Evolutionary conservation across 2,113 vertebrate species (phyloP).

Genomic region (Mungos mungo): DNA sequence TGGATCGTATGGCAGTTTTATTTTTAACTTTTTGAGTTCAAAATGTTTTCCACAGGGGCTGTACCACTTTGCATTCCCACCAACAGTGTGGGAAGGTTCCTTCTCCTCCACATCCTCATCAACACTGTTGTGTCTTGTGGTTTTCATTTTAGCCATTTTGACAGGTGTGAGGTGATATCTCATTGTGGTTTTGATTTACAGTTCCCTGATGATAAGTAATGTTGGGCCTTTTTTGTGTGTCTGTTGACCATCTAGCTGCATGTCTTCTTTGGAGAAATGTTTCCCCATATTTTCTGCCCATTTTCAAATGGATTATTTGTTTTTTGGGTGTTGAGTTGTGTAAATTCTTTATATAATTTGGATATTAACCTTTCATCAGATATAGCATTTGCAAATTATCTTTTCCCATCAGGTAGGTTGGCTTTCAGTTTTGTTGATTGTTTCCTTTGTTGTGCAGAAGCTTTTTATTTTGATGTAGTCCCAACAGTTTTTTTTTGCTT

Average conservation of each 20-base stretch:
- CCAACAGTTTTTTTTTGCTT: neutral
- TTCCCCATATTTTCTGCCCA: neutral
- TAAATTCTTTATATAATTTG: neutral
- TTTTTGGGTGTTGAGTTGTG: neutral
- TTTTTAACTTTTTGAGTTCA: neutral
- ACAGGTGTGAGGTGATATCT: neutral
- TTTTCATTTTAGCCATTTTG: neutral
- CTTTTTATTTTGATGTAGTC: neutral
- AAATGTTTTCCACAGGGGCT: neutral
- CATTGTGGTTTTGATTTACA: neutral
- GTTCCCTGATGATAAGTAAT: neutral
- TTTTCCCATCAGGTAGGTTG: neutral
- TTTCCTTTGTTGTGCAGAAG: neutral
- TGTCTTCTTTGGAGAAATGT: neutral
- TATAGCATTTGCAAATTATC: neutral
- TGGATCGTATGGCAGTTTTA: neutral
- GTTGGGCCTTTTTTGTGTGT: neutral
- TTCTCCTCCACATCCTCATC: neutral
- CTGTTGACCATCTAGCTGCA: neutral
- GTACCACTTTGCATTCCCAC: neutral
- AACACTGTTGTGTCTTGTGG: neutral
- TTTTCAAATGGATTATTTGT: neutral
- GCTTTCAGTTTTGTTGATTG: neutral
- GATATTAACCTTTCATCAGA: neutral
- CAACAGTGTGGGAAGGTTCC: neutral